These are phyloP conservation scores for Paratilapia polleni DNA, from an alignment of 2,113 vertebrate genomes.

Conservation along the genomic window DNA sequence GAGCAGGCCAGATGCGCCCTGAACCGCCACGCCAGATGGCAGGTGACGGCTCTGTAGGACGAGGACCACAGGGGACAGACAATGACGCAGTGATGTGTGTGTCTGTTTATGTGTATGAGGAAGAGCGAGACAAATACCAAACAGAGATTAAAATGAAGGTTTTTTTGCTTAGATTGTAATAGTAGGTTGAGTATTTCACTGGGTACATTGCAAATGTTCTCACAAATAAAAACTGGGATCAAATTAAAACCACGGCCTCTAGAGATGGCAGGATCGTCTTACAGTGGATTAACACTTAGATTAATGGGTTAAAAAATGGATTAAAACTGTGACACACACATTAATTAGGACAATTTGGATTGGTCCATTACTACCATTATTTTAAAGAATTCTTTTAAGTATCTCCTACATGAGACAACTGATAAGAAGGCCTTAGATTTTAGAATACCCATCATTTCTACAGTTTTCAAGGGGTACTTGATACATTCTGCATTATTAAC, in stretches of 20 bases:
- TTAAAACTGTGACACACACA: not conserved
- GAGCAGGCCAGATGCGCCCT: conserved; percentile 40
- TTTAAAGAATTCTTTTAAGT: not conserved
- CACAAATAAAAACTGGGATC: not conserved
- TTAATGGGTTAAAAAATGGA: not conserved
- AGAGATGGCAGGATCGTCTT: not conserved
- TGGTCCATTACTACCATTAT: not conserved
- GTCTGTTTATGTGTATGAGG: not conserved
- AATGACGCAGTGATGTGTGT: not conserved
- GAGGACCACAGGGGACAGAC: conserved; percentile 31
- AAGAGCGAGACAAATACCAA: not conserved
- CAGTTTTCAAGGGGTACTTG: not conserved
- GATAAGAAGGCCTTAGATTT: not conserved
- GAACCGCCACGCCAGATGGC: conserved; percentile 51
- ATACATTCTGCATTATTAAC: not conserved
- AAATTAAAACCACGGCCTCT: not conserved
- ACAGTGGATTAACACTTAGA: not conserved
- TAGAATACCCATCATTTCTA: not conserved
- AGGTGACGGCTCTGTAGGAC: conserved; percentile 40
- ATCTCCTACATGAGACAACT: not conserved
- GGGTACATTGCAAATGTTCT: not conserved
- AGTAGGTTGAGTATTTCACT: not conserved
- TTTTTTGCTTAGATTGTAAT: not conserved
- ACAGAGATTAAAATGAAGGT: not conserved
- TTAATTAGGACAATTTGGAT: not conserved